Evolutionary conservation across 2,113 vertebrate species (phyloP), one percentile per base, ranked within the genome.

Genomic region (Platichthys flesus): DNA sequence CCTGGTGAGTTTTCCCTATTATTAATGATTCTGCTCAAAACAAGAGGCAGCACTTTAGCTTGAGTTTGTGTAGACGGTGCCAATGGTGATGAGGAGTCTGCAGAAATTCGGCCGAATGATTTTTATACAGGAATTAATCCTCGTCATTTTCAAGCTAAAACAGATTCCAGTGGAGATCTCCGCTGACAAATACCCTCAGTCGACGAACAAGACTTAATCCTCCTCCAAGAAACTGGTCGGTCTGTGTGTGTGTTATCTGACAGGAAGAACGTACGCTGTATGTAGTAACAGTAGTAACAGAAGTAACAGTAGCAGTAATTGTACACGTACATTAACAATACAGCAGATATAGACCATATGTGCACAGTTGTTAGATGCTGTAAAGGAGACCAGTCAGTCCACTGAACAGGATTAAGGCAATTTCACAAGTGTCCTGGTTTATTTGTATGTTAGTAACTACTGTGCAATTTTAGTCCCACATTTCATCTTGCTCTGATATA

Each of bases 351-450:
- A 85, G 67, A 87, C 77, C 87, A 86, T 54, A 54, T 89, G 60
- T 88, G 87, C 90, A 91, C 76, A 56, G 77, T 67, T 78, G 52
- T 79, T 76, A 62, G 63, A 65, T 74, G 66, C 74, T 78, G 61
- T 81, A 78, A 78, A 85, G 77, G 81, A 89, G 65, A 85, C 76
- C 56, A 24, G 67, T 83, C 68, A 82, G 80, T 79, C 71, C 67
- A 83, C 66, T 79, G 51, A 83, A 91, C 75, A 79, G 78, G 78
- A 83, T 90, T 93, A 94, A 94, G 93, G 91, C 93, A 92, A 83
- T 83, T 84, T 88, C 76, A 84, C 83, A 82, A 83, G 87, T 85
- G 69, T 93, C 80, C 79, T 88, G 71, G 64, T 87, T 67, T 72
- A 64, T 49, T 49, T 51, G 16, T 51, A 21, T 8, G n/a, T 54